A percentile compares a stretch with the other conserved stretches of the same genome.
These are phyloP conservation scores for Bufo bufo DNA, from an alignment of 2,113 vertebrate species.

Conservation along the genomic window DNA sequence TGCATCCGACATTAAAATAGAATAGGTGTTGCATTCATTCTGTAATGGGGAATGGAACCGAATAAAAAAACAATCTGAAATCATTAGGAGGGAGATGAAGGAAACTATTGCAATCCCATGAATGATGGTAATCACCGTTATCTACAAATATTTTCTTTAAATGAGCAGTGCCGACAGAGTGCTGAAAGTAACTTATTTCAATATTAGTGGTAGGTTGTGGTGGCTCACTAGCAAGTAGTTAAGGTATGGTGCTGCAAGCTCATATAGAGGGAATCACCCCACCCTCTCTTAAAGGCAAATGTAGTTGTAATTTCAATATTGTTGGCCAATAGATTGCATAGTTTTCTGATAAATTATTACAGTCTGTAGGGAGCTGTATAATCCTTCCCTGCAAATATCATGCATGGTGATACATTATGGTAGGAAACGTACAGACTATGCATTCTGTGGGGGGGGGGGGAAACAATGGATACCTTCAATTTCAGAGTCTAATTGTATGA, in stretches of 20 bases:
- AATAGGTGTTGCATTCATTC: background rate
- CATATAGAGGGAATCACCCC: too few relatives aligned
- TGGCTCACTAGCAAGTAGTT: too few relatives aligned
- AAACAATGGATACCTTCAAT: too few relatives aligned
- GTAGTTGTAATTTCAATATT: background rate
- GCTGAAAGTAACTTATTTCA: background rate
- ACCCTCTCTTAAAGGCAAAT: too few relatives aligned
- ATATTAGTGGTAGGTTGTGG: too few relatives aligned
- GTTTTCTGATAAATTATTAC: background rate
- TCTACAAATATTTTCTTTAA: slow-evolving; percentile 9
- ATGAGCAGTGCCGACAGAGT: background rate
- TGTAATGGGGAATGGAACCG: background rate
- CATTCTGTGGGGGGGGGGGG: background rate
- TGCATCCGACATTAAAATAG: background rate
- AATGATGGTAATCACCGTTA: background rate
- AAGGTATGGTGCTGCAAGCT: too few relatives aligned
- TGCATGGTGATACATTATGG: background rate
- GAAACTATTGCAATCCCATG: background rate
- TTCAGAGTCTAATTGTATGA: too few relatives aligned
- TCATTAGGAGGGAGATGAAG: background rate
- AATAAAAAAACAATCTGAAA: background rate
- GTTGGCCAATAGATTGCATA: background rate
- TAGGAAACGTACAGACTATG: background rate
- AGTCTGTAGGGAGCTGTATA: background rate
- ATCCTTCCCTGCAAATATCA: background rate